Conservation (phyloP, 1,140 invertebrate genomes). For the Sycophaga agraensis region DNA sequence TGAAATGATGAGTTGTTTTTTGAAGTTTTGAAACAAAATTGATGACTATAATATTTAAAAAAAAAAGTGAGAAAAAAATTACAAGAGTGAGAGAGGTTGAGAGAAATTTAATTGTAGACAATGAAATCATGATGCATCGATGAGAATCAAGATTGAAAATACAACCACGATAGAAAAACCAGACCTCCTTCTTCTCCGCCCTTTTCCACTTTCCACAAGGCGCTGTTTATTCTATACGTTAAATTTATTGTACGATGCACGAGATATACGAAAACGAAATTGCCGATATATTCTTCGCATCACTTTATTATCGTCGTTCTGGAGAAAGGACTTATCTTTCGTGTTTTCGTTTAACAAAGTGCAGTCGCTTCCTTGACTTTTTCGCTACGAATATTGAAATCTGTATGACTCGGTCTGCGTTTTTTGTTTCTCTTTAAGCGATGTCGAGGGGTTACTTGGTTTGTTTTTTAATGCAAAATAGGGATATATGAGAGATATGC, state of each 20-base stretch:
- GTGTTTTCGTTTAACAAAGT: too few relatives aligned
- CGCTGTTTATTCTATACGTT: conserved; percentile 11
- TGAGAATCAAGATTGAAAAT: conserved; percentile 30
- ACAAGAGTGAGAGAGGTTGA: conserved; percentile 33
- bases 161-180: conserved; percentile 27
- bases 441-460: conserved; percentile 33
- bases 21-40: too few relatives aligned
- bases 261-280: conserved; percentile 13
- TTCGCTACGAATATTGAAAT: conserved; percentile 24
- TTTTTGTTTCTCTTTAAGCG: conserved; percentile 31
- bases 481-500: conserved; percentile 35
- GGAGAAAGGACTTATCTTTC: conserved; percentile 14
- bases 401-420: conserved; percentile 24
- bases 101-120: conserved; percentile 29
- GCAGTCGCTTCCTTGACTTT: conserved; percentile 22
- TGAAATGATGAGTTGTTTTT: conserved; percentile 35
- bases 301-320: conserved; percentile 10
- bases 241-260: conserved; percentile 22
- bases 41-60: too few relatives aligned
- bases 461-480: conserved; percentile 36
- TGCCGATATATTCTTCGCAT: conserved; percentile 8
- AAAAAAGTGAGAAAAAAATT: conserved; percentile 26
- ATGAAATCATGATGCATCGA: conserved; percentile 35
- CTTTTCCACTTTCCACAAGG: background rate
- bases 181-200: conserved; percentile 30